phyloP scores from a whole-genome alignment of 2,113 vertebrate genomes.

The Acanthisitta chloris region DNA sequence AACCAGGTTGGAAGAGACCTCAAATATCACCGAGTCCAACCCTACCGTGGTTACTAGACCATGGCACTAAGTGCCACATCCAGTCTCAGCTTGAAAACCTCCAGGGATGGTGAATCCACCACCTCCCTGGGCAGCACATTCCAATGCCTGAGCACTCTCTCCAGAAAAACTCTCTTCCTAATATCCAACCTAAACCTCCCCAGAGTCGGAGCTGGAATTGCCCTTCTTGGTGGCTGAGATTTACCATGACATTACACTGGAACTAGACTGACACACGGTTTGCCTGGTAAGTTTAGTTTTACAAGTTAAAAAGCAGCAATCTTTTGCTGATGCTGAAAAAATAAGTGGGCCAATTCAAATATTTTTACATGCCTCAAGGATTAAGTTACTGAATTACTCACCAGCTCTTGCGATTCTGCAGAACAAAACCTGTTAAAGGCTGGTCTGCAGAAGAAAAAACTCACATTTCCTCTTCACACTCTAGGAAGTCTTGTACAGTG shows the following conservation, averaged over 20 bases:
- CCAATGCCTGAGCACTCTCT: too few species aligned
- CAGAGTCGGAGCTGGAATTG: not conserved
- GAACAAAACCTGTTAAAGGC: not conserved
- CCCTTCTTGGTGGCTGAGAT: not conserved
- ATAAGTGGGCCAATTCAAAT: not conserved
- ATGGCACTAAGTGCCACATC: too few species aligned
- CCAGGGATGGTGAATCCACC: too few species aligned
- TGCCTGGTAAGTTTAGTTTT: not conserved
- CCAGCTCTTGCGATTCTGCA: not conserved
- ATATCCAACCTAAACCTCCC: too few species aligned
- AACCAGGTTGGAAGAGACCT: too few species aligned
- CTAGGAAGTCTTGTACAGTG: not conserved
- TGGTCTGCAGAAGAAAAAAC: not conserved
- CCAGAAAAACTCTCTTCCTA: too few species aligned
- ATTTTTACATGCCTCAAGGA: constrained; percentile 15
- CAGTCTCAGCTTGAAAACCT: too few species aligned
- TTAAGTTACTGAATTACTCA: not conserved
- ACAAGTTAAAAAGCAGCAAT: not conserved
- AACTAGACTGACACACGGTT: not conserved
- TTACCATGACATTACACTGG: not conserved
- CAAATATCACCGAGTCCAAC: too few species aligned
- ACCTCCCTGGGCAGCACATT: too few species aligned
- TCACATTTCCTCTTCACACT: not conserved
- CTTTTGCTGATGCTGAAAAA: constrained; percentile 15
- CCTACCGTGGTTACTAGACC: too few species aligned